Conservation (phyloP, 2,888 invertebrate genomes). For the Torymus texanus region DNA sequence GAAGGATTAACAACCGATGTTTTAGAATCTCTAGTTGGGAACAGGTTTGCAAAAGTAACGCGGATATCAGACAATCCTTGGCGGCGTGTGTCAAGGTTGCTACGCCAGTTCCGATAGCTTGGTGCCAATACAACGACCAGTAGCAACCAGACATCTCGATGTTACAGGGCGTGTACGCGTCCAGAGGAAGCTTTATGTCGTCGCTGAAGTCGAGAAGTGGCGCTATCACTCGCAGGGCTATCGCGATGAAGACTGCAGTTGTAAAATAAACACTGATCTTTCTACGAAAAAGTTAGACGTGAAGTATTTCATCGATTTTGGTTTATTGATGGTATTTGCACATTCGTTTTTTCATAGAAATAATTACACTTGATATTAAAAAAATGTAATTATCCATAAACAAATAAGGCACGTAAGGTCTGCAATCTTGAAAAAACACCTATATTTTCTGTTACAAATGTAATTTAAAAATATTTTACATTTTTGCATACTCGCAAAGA, state of each 20-base stretch:
- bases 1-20: conserved; percentile 56
- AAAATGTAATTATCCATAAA: not conserved
- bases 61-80: conserved; percentile 65
- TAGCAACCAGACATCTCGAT: conserved; percentile 41
- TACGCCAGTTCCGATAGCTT: conserved; percentile 54
- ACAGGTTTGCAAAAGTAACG: conserved; percentile 62
- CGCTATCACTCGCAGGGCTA: conserved; percentile 39
- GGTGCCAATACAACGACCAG: conserved; percentile 58
- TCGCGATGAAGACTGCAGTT: conserved; percentile 53
- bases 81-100: conserved; percentile 60
- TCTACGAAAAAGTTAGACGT: conserved; percentile 32
- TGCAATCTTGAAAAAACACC: too few relatives aligned
- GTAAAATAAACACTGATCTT: conserved; percentile 56
- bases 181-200: conserved; percentile 44
- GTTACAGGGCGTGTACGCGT: conserved; percentile 58
- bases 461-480: too few relatives aligned
- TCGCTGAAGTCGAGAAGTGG: conserved; percentile 44
- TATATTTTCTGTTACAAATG: too few relatives aligned
- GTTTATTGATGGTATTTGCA: conserved; percentile 22
- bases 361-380: conserved; percentile 11
- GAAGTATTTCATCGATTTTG: conserved; percentile 28
- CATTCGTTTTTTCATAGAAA: not conserved
- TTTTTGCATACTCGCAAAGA: too few relatives aligned
- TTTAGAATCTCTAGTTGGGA: conserved; percentile 66
- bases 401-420: too few relatives aligned